Evolutionary conservation across 2,797 vertebrate genomes (phyloP).

Genomic region (Vespertilio murinus): DNA sequence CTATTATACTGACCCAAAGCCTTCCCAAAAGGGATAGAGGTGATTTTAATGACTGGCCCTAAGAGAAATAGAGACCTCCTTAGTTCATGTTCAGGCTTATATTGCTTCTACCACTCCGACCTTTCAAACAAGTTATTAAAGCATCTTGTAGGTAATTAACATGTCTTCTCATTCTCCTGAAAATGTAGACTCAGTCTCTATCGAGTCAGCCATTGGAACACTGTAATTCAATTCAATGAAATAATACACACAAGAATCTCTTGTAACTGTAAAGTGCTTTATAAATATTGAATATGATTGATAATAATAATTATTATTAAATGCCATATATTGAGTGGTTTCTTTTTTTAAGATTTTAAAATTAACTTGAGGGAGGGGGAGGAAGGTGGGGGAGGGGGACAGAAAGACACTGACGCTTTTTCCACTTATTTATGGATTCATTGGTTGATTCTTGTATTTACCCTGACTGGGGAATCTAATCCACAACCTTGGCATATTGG

Average conservation of each 20-base stretch:
- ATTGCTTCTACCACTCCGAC: not conserved
- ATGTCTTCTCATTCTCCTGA: not conserved
- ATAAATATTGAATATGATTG: not conserved
- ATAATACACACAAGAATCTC: not conserved
- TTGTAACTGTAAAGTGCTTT: slow-evolving; percentile 3
- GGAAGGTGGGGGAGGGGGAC: not conserved
- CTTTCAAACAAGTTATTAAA: not conserved
- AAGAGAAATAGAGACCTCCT: not conserved
- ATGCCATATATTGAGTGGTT: not conserved
- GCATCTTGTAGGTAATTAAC: not conserved
- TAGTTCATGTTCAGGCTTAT: not conserved
- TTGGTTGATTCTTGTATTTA: not conserved
- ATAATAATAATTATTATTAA: not conserved
- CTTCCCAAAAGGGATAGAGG: not conserved
- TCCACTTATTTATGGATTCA: not conserved
- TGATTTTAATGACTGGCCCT: not conserved
- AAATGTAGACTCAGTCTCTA: not conserved
- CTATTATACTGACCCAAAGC: not conserved
- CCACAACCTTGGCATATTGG: not conserved
- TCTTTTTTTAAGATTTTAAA: not conserved
- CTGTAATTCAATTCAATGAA: slow-evolving; percentile 27
- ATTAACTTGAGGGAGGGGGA: not conserved
- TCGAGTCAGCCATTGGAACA: not conserved
- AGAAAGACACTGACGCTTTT: not conserved
- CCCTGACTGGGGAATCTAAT: not conserved